phyloP scores from a whole-genome alignment of 53 echinoderm and acorn worm genomes.

The Mesocentrotus franciscanus region DNA sequence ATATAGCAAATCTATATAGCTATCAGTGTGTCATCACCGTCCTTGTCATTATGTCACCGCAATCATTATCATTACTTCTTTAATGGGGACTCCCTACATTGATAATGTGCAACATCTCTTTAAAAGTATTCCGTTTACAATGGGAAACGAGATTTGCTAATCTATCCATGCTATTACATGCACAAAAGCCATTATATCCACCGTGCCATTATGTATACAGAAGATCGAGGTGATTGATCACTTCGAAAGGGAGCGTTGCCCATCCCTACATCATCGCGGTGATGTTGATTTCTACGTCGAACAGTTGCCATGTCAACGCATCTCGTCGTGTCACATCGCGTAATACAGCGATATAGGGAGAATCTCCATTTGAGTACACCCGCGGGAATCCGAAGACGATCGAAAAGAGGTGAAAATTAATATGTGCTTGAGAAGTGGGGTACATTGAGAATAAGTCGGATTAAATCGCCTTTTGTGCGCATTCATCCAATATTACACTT shows the following conservation, averaged over 20 bases:
- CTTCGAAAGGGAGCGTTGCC: neutral
- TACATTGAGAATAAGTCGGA: neutral
- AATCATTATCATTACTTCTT: neutral
- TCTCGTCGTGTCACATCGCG: neutral
- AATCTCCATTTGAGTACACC: slow-evolving; percentile 8
- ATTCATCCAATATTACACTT: neutral
- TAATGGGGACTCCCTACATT: neutral
- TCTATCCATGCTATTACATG: neutral
- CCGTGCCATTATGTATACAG: neutral
- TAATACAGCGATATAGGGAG: neutral
- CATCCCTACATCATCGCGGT: neutral
- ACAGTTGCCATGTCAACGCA: slow-evolving; percentile 7
- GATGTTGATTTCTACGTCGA: slow-evolving; percentile 48
- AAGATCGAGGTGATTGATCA: neutral
- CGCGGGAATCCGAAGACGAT: slow-evolving; percentile 4
- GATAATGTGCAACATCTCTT: neutral
- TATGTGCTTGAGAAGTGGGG: neutral
- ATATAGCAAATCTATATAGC: no score
- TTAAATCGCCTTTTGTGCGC: neutral
- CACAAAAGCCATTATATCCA: neutral
- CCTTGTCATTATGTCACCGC: neutral
- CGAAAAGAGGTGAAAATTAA: neutral
- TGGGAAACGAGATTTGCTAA: neutral
- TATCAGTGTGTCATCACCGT: neutral
- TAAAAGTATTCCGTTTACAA: neutral